Conservation (phyloP, 2,888 invertebrate species). For the Pseudococcus longispinus region DNA sequence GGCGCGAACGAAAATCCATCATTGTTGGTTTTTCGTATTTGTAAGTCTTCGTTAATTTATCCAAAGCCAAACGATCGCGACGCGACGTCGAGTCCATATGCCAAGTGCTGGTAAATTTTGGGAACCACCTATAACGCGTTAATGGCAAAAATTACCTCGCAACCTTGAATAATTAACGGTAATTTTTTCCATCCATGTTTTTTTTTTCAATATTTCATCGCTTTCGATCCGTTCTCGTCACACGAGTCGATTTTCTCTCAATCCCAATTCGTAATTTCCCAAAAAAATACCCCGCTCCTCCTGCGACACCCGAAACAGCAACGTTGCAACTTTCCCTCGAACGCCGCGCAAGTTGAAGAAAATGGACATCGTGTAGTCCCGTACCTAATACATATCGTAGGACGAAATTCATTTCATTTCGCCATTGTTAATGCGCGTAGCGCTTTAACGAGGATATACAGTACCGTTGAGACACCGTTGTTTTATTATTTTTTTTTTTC, state of each 20-base stretch:
- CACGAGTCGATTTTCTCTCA: neutral
- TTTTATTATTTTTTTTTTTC: neutral
- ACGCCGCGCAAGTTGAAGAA: neutral
- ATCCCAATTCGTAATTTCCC: too few species aligned
- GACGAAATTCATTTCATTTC: neutral
- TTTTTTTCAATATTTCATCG: neutral
- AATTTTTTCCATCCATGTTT: neutral
- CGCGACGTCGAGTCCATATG: neutral
- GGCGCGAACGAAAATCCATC: neutral
- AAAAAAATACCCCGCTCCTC: neutral
- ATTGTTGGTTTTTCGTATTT: constrained; percentile 14
- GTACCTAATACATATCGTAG: neutral
- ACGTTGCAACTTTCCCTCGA: too few species aligned
- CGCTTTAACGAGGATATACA: constrained; percentile 38
- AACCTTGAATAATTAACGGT: constrained; percentile 39
- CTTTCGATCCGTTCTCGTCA: neutral
- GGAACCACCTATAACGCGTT: neutral
- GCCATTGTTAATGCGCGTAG: neutral
- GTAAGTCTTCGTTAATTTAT: constrained; percentile 26
- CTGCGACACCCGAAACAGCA: neutral
- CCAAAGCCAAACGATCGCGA: neutral
- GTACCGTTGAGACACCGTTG: constrained; percentile 27
- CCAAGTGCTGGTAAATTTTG: neutral
- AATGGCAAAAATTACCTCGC: constrained; percentile 8
- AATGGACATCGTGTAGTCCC: neutral